Conservation (phyloP, 2,113 vertebrate genomes). For the Mesocricetus auratus region DNA sequence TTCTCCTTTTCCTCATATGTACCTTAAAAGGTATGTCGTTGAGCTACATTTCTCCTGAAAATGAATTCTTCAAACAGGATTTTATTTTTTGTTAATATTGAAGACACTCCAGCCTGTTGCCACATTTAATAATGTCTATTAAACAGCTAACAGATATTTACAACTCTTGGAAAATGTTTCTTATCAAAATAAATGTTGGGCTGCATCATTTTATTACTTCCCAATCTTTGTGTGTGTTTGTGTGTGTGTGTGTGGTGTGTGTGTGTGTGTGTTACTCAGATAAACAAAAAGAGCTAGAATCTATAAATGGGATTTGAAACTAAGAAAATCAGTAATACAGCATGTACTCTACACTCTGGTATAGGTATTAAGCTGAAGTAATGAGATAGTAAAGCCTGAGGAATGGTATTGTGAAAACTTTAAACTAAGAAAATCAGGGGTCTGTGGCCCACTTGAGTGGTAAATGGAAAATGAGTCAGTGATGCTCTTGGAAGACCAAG, state of each 20-base stretch:
- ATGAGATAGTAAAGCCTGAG: neutral
- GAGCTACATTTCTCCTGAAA: neutral
- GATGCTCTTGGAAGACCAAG: neutral
- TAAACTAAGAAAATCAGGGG: neutral
- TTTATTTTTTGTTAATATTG: neutral
- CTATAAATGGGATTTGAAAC: neutral
- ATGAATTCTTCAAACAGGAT: neutral
- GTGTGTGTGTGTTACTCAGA: neutral
- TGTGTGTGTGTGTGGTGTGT: neutral
- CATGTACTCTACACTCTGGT: neutral
- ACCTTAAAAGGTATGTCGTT: neutral
- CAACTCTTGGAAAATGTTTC: neutral
- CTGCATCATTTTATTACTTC: neutral
- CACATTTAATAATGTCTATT: neutral
- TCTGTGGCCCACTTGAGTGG: neutral
- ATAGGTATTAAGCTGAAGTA: neutral
- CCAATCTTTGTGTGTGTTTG: neutral
- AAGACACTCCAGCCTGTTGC: neutral
- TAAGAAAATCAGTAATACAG: neutral
- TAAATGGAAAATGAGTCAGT: neutral
- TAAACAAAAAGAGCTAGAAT: neutral
- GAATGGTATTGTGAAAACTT: neutral
- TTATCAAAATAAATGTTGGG: neutral
- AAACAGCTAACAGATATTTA: neutral
- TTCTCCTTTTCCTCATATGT: neutral